Base-by-base conservation (phyloP, 1,140 invertebrate species). In the Diabrotica undecimpunctata region DNA sequence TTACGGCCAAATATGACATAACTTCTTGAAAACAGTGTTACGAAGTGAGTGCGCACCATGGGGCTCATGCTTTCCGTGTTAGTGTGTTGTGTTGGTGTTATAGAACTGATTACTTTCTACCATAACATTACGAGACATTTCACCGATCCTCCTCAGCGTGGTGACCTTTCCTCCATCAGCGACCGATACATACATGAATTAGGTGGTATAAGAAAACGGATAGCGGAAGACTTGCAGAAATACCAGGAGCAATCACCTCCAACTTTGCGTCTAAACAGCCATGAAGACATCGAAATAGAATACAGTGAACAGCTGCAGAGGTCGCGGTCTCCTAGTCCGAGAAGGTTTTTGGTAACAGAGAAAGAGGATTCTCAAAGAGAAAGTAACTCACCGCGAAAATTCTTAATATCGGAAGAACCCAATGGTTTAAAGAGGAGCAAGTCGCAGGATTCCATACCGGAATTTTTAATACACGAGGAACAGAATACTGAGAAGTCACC, bases 51-150 rank as follows among this genome's bases (percentile, higher is more conserved):
- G n/a, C 61, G 38, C 61, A 64, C 46, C 41, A 89, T 89, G 88
- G 88, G 87, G 70, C 77, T 90, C 13, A 75, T 91, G 64, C 79
- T 91, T 54, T 90, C 89, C 9, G 79, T 89, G 71, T 75, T 91
- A 35, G 82, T 91, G 65, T 83, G 87, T n/a, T 90, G 88, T 72
- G 84, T 88, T 14, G 88, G 90, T 59, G 84, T 88, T 5, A 63
- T 88, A 63, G 89, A 92, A 76, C 81, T 89, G 11, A 74, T 88
- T 11, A 82, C 84, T 46, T 86, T 84, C 66, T 75, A 85, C 53
- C 78, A 79, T 68, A 83, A 84, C 70, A 80, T 87, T 46, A 71
- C 81, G 37, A 64, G 66, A 53, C 64, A 64, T 53, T 53, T 69
- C 35, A 61, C 52, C 38, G 56, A 38, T 12, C 46, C 41, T 14